Conservation (phyloP, 2,888 invertebrate species). For the Hylaea fasciaria region DNA sequence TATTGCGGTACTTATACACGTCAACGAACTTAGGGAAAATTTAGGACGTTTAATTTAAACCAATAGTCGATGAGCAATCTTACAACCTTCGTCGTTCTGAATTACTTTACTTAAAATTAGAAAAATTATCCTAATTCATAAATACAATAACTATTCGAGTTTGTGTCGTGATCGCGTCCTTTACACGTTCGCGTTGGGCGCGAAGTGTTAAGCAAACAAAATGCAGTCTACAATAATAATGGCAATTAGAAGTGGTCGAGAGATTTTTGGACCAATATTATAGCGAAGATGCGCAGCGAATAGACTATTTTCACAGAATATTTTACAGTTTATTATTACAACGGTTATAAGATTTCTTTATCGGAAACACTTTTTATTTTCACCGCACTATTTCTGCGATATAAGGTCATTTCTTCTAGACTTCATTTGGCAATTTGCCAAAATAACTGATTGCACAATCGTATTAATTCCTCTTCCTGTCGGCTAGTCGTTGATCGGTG, state of each 20-base stretch:
- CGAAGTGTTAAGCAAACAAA: constrained; percentile 1
- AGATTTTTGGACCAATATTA: neutral
- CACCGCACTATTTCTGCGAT: no score
- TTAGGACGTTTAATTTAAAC: constrained; percentile 40
- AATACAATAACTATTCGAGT: constrained; percentile 72
- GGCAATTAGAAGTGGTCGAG: constrained; percentile 2
- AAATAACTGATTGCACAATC: neutral
- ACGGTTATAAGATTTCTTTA: no score
- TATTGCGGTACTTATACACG: constrained; percentile 4
- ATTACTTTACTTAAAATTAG: constrained; percentile 45
- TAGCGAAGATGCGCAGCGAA: neutral
- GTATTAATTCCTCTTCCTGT: neutral
- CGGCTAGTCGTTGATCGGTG: constrained; percentile 18
- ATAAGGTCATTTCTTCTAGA: no score
- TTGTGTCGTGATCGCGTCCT: constrained; percentile 55
- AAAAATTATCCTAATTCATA: constrained; percentile 56
- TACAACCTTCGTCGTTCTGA: constrained; percentile 56
- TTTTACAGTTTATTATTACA: no score
- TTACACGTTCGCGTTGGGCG: constrained; percentile 3
- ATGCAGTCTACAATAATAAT: neutral
- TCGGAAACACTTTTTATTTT: no score
- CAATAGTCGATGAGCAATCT: constrained; percentile 58
- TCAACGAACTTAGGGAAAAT: constrained; percentile 43
- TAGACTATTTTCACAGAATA: no score
- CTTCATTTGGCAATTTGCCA: no score